These are phyloP conservation scores for Tetramorium simillimum DNA, from an alignment of 1,140 invertebrate species.

Conservation along the genomic window DNA sequence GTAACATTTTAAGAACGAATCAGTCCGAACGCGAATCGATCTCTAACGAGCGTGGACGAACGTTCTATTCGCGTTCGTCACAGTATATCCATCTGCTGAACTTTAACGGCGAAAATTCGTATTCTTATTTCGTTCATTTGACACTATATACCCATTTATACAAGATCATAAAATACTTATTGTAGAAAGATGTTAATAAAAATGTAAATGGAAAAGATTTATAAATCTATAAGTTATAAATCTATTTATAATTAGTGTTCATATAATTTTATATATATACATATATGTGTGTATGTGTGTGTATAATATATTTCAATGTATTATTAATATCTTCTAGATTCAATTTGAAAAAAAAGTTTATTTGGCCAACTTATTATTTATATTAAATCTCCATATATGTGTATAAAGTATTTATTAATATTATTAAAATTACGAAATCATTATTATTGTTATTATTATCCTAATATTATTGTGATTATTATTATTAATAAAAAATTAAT, in stretches of 20 bases:
- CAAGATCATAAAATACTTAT: background rate
- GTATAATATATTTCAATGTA: background rate
- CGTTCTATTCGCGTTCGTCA: background rate
- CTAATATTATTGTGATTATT: background rate
- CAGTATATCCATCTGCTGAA: background rate
- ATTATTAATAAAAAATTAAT: constrained; percentile 3
- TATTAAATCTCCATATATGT: background rate
- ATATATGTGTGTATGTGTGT: too few relatives aligned
- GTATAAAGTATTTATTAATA: constrained; percentile 24
- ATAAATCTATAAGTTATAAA: background rate
- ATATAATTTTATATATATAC: too few relatives aligned
- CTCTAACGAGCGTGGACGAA: background rate
- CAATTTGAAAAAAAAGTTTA: too few relatives aligned
- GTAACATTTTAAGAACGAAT: background rate
- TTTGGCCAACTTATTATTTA: background rate
- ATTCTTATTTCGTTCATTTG: background rate
- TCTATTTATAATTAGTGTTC: constrained; percentile 2
- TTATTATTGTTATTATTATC: background rate
- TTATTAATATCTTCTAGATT: background rate
- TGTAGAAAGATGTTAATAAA: background rate
- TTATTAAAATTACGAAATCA: background rate
- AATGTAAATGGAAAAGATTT: background rate
- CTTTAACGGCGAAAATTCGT: background rate
- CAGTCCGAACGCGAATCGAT: background rate
- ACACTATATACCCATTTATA: background rate